A percentile compares a stretch with the other conserved stretches of the same genome.
Conservation (phyloP, 30 jellyfish, hydroid and myxozoan species). For the Aurelia coerulea region DNA sequence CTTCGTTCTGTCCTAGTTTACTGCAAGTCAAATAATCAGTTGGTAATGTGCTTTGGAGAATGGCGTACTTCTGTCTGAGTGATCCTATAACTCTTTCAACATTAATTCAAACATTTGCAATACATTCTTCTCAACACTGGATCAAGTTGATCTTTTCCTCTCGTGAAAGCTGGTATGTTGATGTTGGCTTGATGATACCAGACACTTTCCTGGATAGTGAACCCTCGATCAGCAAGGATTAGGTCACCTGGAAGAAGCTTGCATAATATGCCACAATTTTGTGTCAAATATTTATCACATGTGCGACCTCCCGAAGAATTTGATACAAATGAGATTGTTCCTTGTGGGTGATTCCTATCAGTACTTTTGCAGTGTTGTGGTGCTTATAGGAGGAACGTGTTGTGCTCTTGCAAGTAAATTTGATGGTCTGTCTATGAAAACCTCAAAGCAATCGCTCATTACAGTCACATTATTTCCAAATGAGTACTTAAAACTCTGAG, state of each 20-base stretch:
- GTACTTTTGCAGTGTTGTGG: conserved; percentile 39
- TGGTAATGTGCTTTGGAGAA: conserved; percentile 23
- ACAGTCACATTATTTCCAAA: conserved; percentile 31
- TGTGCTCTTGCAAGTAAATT: conserved; percentile 63
- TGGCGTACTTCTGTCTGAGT: conserved; percentile 18
- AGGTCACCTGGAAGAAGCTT: conserved; percentile 33
- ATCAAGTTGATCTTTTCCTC: conserved; percentile 56
- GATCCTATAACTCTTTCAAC: conserved; percentile 33
- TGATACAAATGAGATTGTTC: conserved; percentile 27
- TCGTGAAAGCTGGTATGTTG: conserved; percentile 44
- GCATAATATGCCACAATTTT: conserved; percentile 39
- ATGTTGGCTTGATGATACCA: conserved; percentile 39
- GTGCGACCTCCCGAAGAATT: conserved; percentile 55
- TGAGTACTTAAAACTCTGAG: conserved; percentile 16
- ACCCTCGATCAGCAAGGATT: conserved; percentile 46
- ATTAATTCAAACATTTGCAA: conserved; percentile 40
- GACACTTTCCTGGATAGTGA: conserved; percentile 42
- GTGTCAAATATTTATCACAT: conserved; percentile 27
- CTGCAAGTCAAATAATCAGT: conserved; percentile 3
- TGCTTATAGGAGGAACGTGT: conserved; percentile 36
- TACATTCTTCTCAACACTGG: conserved; percentile 25
- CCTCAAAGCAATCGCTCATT: conserved; percentile 53
- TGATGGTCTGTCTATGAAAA: conserved; percentile 49
- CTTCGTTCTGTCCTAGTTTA: conserved; percentile 1
- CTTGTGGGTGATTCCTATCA: conserved; percentile 42